Percentiles rank a stretch among this genome's conserved stretches.
Evolutionary conservation across 2,797 vertebrate species (phyloP).

Genomic region (Brachyalestes nurse): DNA sequence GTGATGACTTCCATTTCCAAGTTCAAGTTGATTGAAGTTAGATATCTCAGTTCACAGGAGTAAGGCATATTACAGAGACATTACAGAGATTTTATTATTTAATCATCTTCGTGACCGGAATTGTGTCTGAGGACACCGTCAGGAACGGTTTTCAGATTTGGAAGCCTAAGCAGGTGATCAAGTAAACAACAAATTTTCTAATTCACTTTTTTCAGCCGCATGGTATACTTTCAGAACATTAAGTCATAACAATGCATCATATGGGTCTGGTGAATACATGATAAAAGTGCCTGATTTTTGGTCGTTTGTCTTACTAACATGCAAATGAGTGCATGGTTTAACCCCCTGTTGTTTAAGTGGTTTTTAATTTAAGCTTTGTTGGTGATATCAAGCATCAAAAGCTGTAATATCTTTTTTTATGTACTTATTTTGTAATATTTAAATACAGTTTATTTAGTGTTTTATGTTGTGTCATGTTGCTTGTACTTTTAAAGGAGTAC

Average conservation of each 20-base stretch:
- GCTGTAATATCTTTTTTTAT: too few species aligned
- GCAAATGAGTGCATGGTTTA: too few species aligned
- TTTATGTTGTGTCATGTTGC: too few species aligned
- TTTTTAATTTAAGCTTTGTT: too few species aligned
- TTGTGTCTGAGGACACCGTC: not conserved
- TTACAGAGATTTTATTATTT: not conserved
- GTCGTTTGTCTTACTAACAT: too few species aligned
- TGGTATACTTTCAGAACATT: not conserved
- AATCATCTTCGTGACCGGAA: not conserved
- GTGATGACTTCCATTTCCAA: not conserved
- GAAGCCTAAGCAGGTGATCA: not conserved
- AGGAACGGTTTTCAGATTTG: not conserved
- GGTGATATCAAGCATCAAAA: too few species aligned
- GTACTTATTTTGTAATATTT: too few species aligned
- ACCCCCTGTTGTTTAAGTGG: too few species aligned
- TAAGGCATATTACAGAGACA: not conserved
- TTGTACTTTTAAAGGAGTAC: too few species aligned
- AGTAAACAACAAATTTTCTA: not conserved
- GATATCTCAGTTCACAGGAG: not conserved
- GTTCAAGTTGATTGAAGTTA: not conserved
- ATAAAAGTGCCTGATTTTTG: not conserved
- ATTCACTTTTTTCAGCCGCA: not conserved
- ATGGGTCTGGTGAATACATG: not conserved
- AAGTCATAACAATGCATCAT: not conserved
- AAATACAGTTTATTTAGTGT: too few species aligned